Evolutionary conservation across 2,113 vertebrate species (phyloP).

Genomic region (Cyphotilapia sp.): DNA sequence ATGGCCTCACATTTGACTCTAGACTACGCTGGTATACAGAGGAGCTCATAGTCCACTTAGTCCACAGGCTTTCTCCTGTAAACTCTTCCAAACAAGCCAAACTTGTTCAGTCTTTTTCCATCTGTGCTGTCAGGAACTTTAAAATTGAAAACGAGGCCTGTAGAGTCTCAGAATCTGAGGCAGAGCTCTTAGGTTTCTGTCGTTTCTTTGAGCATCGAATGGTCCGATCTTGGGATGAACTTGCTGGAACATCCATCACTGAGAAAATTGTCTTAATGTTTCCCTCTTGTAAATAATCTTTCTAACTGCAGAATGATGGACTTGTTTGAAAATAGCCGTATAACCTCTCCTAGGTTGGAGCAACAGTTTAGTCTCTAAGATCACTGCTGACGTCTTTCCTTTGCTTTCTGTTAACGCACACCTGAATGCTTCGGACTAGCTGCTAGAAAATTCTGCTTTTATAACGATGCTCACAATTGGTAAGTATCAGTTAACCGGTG

Average conservation of each 20-base stretch:
- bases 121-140: not conserved
- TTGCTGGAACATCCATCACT: not conserved
- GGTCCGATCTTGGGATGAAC: not conserved
- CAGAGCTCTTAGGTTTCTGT: not conserved
- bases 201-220: not conserved
- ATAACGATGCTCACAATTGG: not conserved
- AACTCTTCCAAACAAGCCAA: not conserved
- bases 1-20: not conserved
- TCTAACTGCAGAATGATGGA: not conserved
- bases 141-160: not conserved
- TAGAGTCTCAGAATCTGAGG: not conserved
- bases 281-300: not conserved
- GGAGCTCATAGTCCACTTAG: not conserved
- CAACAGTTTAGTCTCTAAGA: not conserved
- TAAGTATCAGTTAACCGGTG: rapidly evolving
- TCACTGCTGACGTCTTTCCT: not conserved
- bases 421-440: not conserved
- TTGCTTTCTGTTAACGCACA: not conserved
- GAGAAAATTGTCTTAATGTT: not conserved
- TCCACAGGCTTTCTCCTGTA: not conserved
- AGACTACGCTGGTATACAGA: not conserved
- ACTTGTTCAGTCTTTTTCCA: not conserved
- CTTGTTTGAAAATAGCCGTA: not conserved
- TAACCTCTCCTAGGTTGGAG: not conserved
- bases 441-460: not conserved